Evolutionary conservation across 2,888 invertebrate species (phyloP), one percentile per base, ranked within the genome.

Genomic region (Nomada goodeniana): DNA sequence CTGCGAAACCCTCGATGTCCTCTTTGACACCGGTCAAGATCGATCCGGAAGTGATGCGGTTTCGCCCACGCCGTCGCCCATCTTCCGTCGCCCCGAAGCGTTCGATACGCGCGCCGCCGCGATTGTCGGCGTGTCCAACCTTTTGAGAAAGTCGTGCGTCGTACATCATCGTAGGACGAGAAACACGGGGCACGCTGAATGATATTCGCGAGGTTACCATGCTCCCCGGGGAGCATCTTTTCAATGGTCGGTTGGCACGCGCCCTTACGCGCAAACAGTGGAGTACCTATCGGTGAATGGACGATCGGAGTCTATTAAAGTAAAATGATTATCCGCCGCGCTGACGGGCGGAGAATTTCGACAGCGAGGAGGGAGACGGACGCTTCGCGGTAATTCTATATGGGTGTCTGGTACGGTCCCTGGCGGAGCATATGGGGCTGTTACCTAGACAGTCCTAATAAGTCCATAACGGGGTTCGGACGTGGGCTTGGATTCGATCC

Each of bases 291-390:
- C 57, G 23, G 20, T 86, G 74, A 86, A 86, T 82, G 82, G 69
- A 20, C 81, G 85, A 81, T 84, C 80, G 36, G 57, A 74, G 88
- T 88, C 87, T 84, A 89, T 89, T 89, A 89, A 89, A 87, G 86
- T 88, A 84, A 89, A 88, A 88, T 85, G 86, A 88, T 86, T 86
- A 89, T 88, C 85, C 67, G 65, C 36, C 59, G 74, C 53, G 78
- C 79, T 70, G 88, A 88, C 88, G 72, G 85, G 60, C 69, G 60
- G 79, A 78, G 76, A 65, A 80, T 81, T 47, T 82, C 77, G 68
- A 69, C 63, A 55, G 50, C 36, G 72, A 72, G 44, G 71, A 78
- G 81, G 61, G 76, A 84, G 80, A 73, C 55, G 68, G 68, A 47
- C 36, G 76, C 61, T 71, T 69, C 55, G 44, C 20, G 59, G 89